Evolutionary conservation across 2,797 vertebrate species (phyloP), one percentile per base, ranked within the genome.

Genomic region (Momotus momota): DNA sequence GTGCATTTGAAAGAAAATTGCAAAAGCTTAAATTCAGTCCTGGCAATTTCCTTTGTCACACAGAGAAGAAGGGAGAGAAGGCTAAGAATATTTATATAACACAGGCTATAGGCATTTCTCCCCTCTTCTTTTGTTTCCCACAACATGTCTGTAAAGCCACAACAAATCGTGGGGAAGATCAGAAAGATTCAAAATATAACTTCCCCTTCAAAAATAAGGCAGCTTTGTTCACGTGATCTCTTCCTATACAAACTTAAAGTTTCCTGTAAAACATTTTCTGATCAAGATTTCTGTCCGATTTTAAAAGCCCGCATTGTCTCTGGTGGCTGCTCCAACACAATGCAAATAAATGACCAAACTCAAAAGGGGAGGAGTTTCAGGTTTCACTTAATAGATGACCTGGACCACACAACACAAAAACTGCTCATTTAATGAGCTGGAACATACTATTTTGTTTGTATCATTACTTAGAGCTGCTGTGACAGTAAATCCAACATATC

Each of bases 331-430:
- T 77, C 38, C 35, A 67, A 67, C 16, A 65, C 0, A 0, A 41
- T 1, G 5, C 25, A 55, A 14, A 58, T 38, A 86, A 78, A 75
- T 29, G 20, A 67, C 73, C 29, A 74, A 29, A 57, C 12, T 23
- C 7, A 15, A 46, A 85, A 67, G 25, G 17, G 54, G 12, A 91
- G 57, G 14, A 81, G 45, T 66, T 88, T 52, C 54, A 62, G 18
- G 8, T 81, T 65, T 81, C 67, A 11, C 27, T 55, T 69, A 57
- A 31, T 3, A 86, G 31, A 46, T 38, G 29, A 85, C 18, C 82
- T 75, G 40, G 72, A 79, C 64, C 81, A 70, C 35, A 45, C 48
- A 88, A 78, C 49, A 78, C 81, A 81, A 65, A 65, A 94, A 64
- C 41, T 65, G 18, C 29, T 72, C 22, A 62, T 58, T 77, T 72